These are phyloP conservation scores for Distichodus sexfasciatus DNA, from an alignment of 2,797 vertebrate genomes.

Conservation along the genomic window DNA sequence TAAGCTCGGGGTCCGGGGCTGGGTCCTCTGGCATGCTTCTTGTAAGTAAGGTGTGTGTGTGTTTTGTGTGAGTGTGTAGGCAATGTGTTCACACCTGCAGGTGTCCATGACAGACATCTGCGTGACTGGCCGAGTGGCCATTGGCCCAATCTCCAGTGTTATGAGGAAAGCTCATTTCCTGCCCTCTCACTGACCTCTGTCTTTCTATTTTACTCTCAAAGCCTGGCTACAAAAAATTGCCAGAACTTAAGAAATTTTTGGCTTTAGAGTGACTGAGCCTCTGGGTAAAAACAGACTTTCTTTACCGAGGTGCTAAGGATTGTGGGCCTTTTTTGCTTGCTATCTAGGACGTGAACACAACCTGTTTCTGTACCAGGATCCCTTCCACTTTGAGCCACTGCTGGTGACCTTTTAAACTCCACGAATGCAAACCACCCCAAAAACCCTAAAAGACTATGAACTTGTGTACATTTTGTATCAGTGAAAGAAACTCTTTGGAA, in stretches of 20 bases:
- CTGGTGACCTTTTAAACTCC: constrained; percentile 37
- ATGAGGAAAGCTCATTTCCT: not conserved
- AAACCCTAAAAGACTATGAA: constrained; percentile 67
- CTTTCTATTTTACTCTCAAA: not conserved
- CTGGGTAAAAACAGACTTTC: not conserved
- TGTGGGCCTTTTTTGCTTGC: not conserved
- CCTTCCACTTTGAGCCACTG: not conserved
- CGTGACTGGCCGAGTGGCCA: too few relatives aligned
- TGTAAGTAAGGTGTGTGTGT: not conserved
- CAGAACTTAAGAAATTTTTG: too few relatives aligned
- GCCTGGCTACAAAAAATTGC: too few relatives aligned
- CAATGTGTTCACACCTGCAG: not conserved
- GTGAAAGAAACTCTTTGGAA: constrained; percentile 66
- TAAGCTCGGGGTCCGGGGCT: constrained; percentile 23
- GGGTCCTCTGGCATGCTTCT: not conserved
- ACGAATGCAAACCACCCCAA: constrained; percentile 49
- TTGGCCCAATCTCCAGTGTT: not conserved
- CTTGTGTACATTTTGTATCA: constrained; percentile 72
- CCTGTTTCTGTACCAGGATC: not conserved
- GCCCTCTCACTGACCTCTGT: not conserved
- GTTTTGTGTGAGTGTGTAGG: not conserved
- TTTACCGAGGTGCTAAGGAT: not conserved
- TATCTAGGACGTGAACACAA: not conserved
- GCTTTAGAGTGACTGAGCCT: not conserved
- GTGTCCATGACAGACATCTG: not conserved